Conservation (phyloP, 2,113 vertebrate genomes). For the Zootoca vivipara region DNA sequence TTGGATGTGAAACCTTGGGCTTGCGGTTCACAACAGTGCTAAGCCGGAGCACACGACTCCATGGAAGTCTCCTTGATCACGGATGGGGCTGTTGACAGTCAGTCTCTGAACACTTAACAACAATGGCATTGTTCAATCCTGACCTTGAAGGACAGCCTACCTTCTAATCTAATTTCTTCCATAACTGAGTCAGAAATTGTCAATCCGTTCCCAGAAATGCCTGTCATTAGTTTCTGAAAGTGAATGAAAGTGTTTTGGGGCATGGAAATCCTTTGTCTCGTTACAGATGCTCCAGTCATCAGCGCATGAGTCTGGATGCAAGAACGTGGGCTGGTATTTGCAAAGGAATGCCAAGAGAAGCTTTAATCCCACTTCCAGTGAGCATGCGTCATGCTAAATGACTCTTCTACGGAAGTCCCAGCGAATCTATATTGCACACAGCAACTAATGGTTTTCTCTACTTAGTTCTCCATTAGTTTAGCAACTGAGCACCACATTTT, state of each 20-base stretch:
- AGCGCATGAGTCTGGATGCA: conserved; percentile 55
- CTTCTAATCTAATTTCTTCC: conserved; percentile 51
- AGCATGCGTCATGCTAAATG: conserved; percentile 44
- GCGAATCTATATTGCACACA: conserved; percentile 31
- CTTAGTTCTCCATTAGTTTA: conserved; percentile 37
- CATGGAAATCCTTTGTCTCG: conserved; percentile 61
- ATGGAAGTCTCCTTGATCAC: neutral
- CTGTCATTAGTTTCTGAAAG: conserved; percentile 60
- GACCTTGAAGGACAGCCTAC: conserved; percentile 20
- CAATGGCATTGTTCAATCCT: conserved; percentile 5
- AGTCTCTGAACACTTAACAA: neutral
- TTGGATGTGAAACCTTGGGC: no score
- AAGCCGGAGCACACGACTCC: neutral
- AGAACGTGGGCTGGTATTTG: conserved; percentile 54
- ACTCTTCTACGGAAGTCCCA: conserved; percentile 51
- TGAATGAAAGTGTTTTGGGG: conserved; percentile 55
- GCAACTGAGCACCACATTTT: conserved; percentile 57
- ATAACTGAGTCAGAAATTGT: conserved; percentile 59
- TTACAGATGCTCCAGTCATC: conserved; percentile 61
- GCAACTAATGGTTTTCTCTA: conserved; percentile 56
- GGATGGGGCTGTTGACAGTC: conserved; percentile 3
- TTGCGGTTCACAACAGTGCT: neutral
- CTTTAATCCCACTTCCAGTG: conserved; percentile 52
- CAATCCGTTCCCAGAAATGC: conserved; percentile 68
- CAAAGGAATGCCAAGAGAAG: conserved; percentile 48